Conservation (phyloP, 2,797 vertebrate species). For the Smutsia temminckii region DNA sequence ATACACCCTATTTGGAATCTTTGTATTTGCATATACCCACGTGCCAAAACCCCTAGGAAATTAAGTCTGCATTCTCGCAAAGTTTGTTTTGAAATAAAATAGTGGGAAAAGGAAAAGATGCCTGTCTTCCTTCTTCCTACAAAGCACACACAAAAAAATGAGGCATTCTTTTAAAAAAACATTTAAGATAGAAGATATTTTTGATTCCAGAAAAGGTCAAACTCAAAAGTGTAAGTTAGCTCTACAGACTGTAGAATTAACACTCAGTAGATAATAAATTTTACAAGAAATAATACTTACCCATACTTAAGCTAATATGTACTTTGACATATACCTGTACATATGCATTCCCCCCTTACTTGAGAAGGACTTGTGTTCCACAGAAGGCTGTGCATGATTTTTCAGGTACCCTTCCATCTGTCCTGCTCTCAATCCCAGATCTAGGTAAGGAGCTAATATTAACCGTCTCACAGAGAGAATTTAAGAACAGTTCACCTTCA, state of each 20-base stretch:
- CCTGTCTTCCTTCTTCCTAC: background rate
- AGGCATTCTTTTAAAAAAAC: background rate
- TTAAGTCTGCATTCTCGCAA: background rate
- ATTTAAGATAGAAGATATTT: background rate
- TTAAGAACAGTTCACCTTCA: background rate
- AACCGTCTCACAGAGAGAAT: background rate
- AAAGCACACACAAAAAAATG: constrained; percentile 22
- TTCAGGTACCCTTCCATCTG: background rate
- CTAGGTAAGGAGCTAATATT: background rate
- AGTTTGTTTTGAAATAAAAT: constrained; percentile 52
- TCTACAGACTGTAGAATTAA: background rate
- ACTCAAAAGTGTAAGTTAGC: background rate
- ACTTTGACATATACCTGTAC: background rate
- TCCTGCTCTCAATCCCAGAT: background rate
- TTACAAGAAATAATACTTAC: background rate
- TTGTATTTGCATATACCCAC: constrained; percentile 73
- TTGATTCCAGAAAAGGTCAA: constrained; percentile 34
- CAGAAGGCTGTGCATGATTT: background rate
- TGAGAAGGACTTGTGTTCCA: background rate
- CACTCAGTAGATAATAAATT: background rate
- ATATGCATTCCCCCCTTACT: background rate
- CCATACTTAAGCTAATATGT: background rate
- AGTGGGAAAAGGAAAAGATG: constrained; percentile 2
- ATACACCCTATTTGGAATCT: constrained; percentile 48
- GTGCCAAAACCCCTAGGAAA: constrained; percentile 57